A percentile compares a stretch with the other conserved stretches of the same genome.
Evolutionary conservation across 2,797 vertebrate genomes (phyloP).

Genomic region (Xerus rutilus): DNA sequence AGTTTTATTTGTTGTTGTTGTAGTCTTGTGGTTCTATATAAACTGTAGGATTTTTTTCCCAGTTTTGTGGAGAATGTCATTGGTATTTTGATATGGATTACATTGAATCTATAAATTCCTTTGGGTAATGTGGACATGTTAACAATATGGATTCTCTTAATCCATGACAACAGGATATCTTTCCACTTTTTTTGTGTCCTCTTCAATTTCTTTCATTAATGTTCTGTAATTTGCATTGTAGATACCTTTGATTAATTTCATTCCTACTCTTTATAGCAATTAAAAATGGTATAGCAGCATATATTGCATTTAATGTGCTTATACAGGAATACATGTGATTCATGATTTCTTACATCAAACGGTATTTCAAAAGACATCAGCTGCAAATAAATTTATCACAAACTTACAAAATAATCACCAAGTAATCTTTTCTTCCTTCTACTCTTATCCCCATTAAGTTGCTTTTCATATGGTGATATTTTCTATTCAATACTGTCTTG

Average conservation of each 20-base stretch:
- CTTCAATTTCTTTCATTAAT: neutral
- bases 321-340: neutral
- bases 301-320: neutral
- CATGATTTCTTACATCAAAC: constrained; percentile 13
- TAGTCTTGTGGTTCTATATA: neutral
- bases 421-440: neutral
- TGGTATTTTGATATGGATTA: neutral
- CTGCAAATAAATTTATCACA: constrained; percentile 49
- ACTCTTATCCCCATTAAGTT: neutral
- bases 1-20: no score
- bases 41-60: neutral
- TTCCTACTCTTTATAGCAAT: neutral
- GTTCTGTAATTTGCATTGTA: neutral
- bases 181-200: neutral
- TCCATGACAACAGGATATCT: neutral
- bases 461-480: neutral
- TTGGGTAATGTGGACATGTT: neutral
- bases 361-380: neutral
- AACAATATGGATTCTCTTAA: neutral
- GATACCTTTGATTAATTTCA: neutral
- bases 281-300: neutral
- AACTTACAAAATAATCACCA: neutral
- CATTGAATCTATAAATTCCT: neutral
- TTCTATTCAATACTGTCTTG: neutral
- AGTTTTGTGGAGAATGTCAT: neutral